Conservation (phyloP, 2,888 invertebrate genomes). For the Caenorhabditis sulstoni region DNA sequence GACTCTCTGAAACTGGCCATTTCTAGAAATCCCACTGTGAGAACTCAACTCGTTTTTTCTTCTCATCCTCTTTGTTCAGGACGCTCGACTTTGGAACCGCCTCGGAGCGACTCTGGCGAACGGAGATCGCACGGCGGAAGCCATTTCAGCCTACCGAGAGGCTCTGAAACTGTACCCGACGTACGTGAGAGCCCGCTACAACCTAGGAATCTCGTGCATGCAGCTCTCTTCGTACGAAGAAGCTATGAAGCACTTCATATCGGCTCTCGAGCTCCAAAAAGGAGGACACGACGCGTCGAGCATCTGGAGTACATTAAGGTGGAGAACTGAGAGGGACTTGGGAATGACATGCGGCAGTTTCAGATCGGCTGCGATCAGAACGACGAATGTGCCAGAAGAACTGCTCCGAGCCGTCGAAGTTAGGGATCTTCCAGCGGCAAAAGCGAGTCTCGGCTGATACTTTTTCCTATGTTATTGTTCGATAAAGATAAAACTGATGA, state of each 20-base stretch:
- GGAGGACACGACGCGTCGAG: slow-evolving; percentile 82
- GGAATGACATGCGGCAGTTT: no score
- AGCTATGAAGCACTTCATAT: slow-evolving; percentile 94
- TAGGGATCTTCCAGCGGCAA: slow-evolving; percentile 64
- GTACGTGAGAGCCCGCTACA: slow-evolving; percentile 95
- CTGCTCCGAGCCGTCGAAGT: slow-evolving; percentile 69
- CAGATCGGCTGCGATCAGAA: slow-evolving; percentile 75
- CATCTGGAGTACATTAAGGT: slow-evolving; percentile 73
- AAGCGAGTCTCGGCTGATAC: slow-evolving; percentile 36
- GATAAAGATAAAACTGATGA: no score
- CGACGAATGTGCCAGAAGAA: slow-evolving; percentile 46
- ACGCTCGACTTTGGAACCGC: slow-evolving; percentile 96
- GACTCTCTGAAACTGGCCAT: slow-evolving; percentile 95
- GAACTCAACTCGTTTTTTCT: background rate
- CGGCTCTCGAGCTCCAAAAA: slow-evolving; percentile 93
- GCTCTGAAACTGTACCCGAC: slow-evolving; percentile 88
- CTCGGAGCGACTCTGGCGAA: slow-evolving; percentile 97
- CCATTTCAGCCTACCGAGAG: slow-evolving; percentile 92
- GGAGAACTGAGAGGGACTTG: background rate
- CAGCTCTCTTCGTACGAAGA: slow-evolving; percentile 92
- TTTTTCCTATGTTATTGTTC: background rate
- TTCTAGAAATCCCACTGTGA: slow-evolving; percentile 84
- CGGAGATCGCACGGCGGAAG: slow-evolving; percentile 94
- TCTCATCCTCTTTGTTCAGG: slow-evolving; percentile 82
- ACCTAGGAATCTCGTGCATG: slow-evolving; percentile 97